Percentiles rank a stretch among this genome's conserved stretches.
Evolutionary conservation across 2,113 vertebrate species (phyloP).

Genomic region (Poicephalus meyeri): DNA sequence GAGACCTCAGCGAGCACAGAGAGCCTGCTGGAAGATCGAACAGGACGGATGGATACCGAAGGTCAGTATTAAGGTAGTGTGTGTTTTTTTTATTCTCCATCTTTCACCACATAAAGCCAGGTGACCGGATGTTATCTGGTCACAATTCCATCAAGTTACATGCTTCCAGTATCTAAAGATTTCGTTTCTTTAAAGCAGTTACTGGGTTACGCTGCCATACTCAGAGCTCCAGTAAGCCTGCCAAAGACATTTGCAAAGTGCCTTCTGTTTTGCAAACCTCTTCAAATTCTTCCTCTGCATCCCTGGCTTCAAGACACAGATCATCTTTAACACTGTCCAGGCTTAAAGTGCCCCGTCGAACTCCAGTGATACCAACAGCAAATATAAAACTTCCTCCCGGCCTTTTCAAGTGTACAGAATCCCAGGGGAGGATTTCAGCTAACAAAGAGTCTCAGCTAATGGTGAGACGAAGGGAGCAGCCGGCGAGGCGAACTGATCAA

Average conservation of each 20-base stretch:
- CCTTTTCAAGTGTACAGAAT: constrained; percentile 52
- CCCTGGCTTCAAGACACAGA: constrained; percentile 48
- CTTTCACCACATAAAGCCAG: neutral
- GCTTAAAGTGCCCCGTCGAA: constrained; percentile 78
- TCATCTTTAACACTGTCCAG: constrained; percentile 69
- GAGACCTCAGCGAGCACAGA: constrained; percentile 93
- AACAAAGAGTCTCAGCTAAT: neutral
- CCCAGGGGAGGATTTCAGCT: neutral
- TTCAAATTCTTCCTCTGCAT: neutral
- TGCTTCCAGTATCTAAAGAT: constrained; percentile 38
- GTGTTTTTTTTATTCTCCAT: constrained; percentile 35
- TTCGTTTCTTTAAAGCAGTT: constrained; percentile 74
- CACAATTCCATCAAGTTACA: neutral
- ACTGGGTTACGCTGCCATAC: constrained; percentile 24
- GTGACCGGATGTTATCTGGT: neutral
- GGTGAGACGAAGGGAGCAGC: constrained; percentile 75
- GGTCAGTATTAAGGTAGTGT: constrained; percentile 87
- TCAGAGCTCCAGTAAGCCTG: constrained; percentile 17
- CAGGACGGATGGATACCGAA: constrained; percentile 77
- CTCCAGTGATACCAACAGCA: constrained; percentile 81
- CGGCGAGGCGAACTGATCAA: constrained; percentile 82
- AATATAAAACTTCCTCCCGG: constrained; percentile 85
- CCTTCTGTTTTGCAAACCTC: constrained; percentile 20
- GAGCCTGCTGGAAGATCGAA: constrained; percentile 89
- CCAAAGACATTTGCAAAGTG: constrained; percentile 46